A percentile compares a stretch with the other conserved stretches of the same genome.
Evolutionary conservation across 2,888 invertebrate genomes (phyloP).

Genomic region (Spisula subtruncata): DNA sequence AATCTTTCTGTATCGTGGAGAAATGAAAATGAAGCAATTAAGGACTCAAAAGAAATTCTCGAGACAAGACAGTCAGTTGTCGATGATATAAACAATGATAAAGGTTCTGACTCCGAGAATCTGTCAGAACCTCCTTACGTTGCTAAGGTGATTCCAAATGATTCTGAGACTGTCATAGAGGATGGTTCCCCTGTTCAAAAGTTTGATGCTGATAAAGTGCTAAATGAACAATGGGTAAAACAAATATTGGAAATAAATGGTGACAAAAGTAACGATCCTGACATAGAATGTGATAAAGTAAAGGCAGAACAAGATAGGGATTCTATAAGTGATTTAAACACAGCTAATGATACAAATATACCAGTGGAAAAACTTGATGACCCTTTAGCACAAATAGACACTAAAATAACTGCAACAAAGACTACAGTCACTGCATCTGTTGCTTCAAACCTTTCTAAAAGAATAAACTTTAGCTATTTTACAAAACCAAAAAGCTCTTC

Average conservation of each 20-base stretch:
- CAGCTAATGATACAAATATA: neutral
- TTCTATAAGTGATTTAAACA: neutral
- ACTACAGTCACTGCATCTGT: neutral
- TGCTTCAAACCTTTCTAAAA: neutral
- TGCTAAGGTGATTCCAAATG: neutral
- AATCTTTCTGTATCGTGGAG: conserved; percentile 26
- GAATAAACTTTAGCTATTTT: conserved; percentile 42
- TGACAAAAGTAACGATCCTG: conserved; percentile 10
- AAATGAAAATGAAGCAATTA: neutral
- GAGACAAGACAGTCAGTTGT: neutral
- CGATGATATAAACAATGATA: neutral
- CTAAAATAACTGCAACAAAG: neutral
- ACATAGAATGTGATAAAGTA: neutral
- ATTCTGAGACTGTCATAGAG: neutral
- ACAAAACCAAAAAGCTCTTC: conserved; percentile 10
- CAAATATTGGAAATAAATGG: conserved; percentile 33
- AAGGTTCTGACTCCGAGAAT: neutral
- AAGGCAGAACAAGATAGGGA: neutral
- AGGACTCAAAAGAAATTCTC: neutral
- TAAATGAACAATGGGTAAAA: conserved; percentile 30
- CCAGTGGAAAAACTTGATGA: conserved; percentile 31
- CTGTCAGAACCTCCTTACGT: neutral
- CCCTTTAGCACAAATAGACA: conserved; percentile 27
- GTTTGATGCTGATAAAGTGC: neutral
- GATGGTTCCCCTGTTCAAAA: neutral